phyloP scores from a whole-genome alignment of 2,888 invertebrate species.

The Synanthedon andrenaeformis region DNA sequence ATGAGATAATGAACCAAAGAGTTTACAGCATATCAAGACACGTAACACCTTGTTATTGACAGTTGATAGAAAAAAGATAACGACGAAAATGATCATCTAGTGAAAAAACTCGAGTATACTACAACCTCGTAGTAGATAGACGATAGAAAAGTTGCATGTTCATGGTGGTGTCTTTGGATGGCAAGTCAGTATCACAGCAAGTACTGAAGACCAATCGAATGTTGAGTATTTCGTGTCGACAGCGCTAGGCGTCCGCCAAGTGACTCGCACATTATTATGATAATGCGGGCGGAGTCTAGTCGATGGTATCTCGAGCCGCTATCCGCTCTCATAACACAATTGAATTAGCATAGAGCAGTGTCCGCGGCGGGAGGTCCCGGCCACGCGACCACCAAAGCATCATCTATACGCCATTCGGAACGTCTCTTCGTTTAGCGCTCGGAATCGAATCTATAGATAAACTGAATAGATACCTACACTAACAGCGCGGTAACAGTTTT shows the following conservation, averaged over 20 bases:
- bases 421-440: conserved; percentile 14
- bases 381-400: conserved; percentile 56
- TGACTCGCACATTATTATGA: conserved; percentile 68
- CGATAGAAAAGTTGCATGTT: background rate
- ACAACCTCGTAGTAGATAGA: no score
- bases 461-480: background rate
- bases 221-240: conserved; percentile 33
- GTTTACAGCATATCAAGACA: no score
- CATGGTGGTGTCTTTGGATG: background rate
- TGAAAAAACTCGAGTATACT: no score
- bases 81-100: no score
- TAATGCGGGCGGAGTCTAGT: conserved; percentile 59
- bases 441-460: background rate
- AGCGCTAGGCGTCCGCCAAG: conserved; percentile 30
- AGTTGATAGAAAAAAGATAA: no score
- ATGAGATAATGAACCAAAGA: no score
- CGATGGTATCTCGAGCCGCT: conserved; percentile 49
- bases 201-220: conserved; percentile 23
- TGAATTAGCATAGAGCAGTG: conserved; percentile 65
- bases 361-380: conserved; percentile 58
- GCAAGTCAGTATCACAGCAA: background rate
- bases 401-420: conserved; percentile 26
- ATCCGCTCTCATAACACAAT: conserved; percentile 59
- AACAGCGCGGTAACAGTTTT: no score
- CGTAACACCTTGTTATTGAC: no score